A percentile compares a stretch with the other conserved stretches of the same genome.
These are phyloP conservation scores for Terebella lapidaria DNA, from an alignment of 2,888 invertebrate genomes.

Conservation along the genomic window DNA sequence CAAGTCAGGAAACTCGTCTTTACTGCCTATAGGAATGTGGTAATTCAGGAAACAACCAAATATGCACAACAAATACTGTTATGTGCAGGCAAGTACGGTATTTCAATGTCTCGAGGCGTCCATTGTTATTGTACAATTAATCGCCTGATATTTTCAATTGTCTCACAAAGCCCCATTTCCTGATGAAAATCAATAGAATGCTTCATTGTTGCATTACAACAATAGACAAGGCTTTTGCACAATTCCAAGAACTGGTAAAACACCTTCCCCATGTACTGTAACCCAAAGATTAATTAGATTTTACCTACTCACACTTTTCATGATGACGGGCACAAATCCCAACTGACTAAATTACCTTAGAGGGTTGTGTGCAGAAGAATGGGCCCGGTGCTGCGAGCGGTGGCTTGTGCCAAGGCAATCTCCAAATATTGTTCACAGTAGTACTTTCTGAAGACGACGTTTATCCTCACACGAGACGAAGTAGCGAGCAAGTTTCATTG, in stretches of 20 bases:
- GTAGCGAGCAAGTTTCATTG: constrained; percentile 58
- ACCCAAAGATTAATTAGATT: no score
- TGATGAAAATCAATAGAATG: no score
- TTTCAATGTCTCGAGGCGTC: neutral
- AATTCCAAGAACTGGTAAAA: no score
- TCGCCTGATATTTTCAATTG: neutral
- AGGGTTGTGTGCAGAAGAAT: constrained; percentile 68
- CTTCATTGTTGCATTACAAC: no score
- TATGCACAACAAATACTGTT: constrained; percentile 70
- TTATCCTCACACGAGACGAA: constrained; percentile 46
- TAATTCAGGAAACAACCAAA: constrained; percentile 69
- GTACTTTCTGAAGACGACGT: constrained; percentile 36
- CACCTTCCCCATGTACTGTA: no score
- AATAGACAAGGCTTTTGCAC: no score
- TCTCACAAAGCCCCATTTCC: neutral
- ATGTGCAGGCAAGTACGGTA: constrained; percentile 61
- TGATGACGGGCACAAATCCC: constrained; percentile 65
- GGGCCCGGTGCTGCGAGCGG: constrained; percentile 72
- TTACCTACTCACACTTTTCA: no score
- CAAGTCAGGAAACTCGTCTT: constrained; percentile 67
- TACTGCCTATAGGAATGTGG: constrained; percentile 68
- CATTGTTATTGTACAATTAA: neutral
- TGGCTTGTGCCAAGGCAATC: constrained; percentile 68
- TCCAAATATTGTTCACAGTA: constrained; percentile 59
- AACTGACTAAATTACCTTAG: constrained; percentile 66